A percentile compares a stretch with the other conserved stretches of the same genome.
Evolutionary conservation across 64 coral and sea anemone species (phyloP).

Genomic region (Montipora sp.): DNA sequence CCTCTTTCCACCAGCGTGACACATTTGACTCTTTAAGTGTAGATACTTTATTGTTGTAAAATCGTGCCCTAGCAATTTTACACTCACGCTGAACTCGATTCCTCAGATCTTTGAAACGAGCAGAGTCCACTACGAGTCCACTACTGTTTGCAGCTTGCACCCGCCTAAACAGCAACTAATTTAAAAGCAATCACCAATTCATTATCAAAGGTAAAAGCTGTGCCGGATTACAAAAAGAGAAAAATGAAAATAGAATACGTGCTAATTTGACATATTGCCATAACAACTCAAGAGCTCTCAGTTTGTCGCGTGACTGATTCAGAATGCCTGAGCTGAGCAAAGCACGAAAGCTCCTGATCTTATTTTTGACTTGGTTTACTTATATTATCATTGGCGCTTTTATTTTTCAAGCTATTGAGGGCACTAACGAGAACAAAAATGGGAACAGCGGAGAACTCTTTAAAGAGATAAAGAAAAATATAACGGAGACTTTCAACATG

Average conservation of each 20-base stretch:
- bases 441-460: background rate
- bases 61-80: no score
- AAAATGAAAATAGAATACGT: background rate
- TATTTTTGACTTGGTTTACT: conserved; percentile 2
- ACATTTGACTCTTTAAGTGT: no score
- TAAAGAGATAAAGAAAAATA: background rate
- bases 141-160: no score
- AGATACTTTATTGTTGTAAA: no score
- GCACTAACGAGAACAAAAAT: background rate
- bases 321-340: background rate
- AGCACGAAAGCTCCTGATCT: background rate
- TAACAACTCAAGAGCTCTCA: background rate
- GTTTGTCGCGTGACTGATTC: no score
- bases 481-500: conserved; percentile 8
- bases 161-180: no score
- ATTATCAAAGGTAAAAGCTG: background rate
- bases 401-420: conserved; percentile 26
- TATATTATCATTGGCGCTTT: conserved; percentile 7
- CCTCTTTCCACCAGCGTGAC: no score
- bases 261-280: background rate
- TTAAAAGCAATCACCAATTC: no score
- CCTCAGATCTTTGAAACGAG: no score
- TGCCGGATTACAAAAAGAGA: background rate
- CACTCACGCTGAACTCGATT: no score
- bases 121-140: no score